Evolutionary conservation across 2,888 invertebrate genomes (phyloP).

Genomic region (Euplagia quadripunctaria): DNA sequence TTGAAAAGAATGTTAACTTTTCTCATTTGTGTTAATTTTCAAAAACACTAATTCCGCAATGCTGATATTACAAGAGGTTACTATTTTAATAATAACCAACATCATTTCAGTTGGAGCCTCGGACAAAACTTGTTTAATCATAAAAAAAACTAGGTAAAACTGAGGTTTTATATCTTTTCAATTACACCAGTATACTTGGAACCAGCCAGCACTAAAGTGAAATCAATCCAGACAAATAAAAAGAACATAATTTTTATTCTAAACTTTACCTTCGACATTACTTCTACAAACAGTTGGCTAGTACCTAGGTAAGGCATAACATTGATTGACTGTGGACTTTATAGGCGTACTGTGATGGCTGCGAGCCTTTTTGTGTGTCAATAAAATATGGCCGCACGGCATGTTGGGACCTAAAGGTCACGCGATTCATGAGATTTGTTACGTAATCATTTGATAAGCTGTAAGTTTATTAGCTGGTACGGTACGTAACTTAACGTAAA

Average conservation of each 20-base stretch:
- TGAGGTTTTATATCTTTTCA: constrained; percentile 5
- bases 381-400: constrained; percentile 40
- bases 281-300: constrained; percentile 18
- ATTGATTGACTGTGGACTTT: constrained; percentile 52
- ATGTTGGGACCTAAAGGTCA: constrained; percentile 14
- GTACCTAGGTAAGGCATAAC: constrained; percentile 30
- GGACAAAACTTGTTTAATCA: neutral
- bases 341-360: constrained; percentile 27
- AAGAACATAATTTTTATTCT: constrained; percentile 6
- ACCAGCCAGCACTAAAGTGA: neutral
- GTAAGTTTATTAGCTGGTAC: neutral
- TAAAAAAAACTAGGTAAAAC: neutral
- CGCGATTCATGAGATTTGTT: constrained; percentile 33
- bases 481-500: neutral
- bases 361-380: constrained; percentile 35
- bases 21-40: too few species aligned
- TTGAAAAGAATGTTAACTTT: too few species aligned
- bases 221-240: constrained; percentile 18
- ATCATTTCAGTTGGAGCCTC: too few species aligned
- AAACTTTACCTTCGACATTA: constrained; percentile 9
- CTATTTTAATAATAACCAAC: too few species aligned
- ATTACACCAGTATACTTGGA: constrained; percentile 4
- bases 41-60: too few species aligned
- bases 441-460: constrained; percentile 43
- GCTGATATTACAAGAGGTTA: too few species aligned